Evolutionary conservation across 2,888 invertebrate genomes (phyloP).

Genomic region (Leptopilina drosophilae): DNA sequence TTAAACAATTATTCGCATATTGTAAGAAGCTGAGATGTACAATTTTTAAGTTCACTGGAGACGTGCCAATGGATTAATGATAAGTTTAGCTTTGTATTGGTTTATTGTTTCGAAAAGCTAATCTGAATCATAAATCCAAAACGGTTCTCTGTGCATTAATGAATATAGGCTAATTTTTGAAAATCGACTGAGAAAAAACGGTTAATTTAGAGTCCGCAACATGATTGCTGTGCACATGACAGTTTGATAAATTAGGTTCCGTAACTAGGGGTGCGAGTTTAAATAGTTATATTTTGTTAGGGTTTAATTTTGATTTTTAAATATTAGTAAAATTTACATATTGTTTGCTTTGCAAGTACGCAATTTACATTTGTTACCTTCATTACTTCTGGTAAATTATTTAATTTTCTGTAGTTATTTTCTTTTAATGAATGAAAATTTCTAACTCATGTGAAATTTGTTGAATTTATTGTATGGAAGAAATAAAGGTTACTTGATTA

Average conservation of each 20-base stretch:
- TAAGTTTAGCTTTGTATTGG: constrained; percentile 25
- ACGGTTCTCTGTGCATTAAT: neutral
- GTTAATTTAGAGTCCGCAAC: neutral
- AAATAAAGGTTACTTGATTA: constrained; percentile 27
- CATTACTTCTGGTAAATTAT: no score
- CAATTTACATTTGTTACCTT: no score
- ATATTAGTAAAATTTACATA: no score
- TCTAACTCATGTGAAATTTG: neutral
- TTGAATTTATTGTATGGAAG: neutral
- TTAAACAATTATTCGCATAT: neutral
- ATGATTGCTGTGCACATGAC: constrained; percentile 10
- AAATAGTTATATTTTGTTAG: no score
- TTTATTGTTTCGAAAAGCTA: neutral
- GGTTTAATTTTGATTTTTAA: no score
- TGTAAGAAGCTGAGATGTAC: neutral
- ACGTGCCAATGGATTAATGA: constrained; percentile 27
- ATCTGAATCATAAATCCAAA: constrained; percentile 32
- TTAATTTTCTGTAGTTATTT: no score
- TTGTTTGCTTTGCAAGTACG: no score
- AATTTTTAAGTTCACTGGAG: neutral
- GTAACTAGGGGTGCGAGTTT: no score
- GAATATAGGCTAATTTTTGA: neutral
- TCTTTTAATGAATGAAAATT: neutral
- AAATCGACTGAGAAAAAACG: neutral
- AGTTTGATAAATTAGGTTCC: neutral